Evolutionary conservation across 2,113 vertebrate genomes (phyloP), one percentile per base, ranked within the genome.

Genomic region (Pelecanus crispus): DNA sequence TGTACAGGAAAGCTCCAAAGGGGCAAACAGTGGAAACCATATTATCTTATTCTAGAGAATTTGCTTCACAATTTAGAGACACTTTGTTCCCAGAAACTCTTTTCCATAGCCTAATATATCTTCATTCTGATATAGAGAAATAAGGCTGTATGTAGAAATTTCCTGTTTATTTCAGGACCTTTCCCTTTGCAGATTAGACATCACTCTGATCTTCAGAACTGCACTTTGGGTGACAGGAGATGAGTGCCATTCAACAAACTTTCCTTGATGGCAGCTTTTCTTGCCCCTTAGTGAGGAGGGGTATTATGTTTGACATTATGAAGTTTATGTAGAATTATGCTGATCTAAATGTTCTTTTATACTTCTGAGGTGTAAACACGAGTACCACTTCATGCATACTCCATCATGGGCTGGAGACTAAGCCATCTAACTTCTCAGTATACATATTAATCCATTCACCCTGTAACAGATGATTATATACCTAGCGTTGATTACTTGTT

Each of bases 331-430:
- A 94, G 89, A 75, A 78, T 55, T 90, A 56, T 88, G 86, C 84
- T 94, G 84, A 95, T 74, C 36, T 94, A 63, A 79, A 71, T 92
- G 32, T 95, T 58, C n/a, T 91, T 97, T 93, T 91, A 95, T 59
- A 71, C 53, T 95, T 94, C 77, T 71, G 71, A 2, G 89, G 65
- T 90, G 32, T 92, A 90, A 66, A 73, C 58, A 88, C 32, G 52
- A 75, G 88, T 88, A 86, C 67, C 40, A 75, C 77, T 88, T n/a
- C 4, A 5, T 66, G 22, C 91, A 49, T 84, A 85, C 50, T 97
- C 74, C 72, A 71, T 96, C 96, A 94, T n/a, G 52, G 93, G 87
- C 94, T 95, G 81, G 72, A 96, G 93, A 81, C 83, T 36, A 83
- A 73, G 16, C 92, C 80, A 44, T 95, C 70, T 92, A 81, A 79